Percentiles rank a stretch among this genome's conserved stretches.
Conservation (phyloP, 2,113 vertebrate species). For the Boleophthalmus pectinirostris region DNA sequence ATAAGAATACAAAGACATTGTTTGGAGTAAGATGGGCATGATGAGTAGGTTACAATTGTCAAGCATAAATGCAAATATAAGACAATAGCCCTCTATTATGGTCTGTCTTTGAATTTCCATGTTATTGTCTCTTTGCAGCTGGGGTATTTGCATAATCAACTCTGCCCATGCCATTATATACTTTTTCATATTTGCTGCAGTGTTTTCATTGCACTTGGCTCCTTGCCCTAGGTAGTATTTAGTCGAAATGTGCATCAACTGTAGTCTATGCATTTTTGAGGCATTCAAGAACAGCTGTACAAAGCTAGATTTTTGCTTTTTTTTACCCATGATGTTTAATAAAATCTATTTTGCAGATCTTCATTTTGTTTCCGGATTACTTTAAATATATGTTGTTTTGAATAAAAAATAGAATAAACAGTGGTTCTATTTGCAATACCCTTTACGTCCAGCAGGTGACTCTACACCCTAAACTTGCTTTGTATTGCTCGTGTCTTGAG, state of each 20-base stretch:
- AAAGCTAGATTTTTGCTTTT: slow-evolving; percentile 29
- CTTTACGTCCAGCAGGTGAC: slow-evolving; percentile 59
- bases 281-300: slow-evolving; percentile 17
- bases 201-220: slow-evolving; percentile 62
- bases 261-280: slow-evolving; percentile 23
- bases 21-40: slow-evolving; percentile 61
- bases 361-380: background rate
- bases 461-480: slow-evolving; percentile 50
- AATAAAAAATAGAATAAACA: background rate
- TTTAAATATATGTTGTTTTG: background rate
- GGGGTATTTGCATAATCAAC: slow-evolving; percentile 75
- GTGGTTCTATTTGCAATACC: slow-evolving; percentile 33
- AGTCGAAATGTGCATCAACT: slow-evolving; percentile 32
- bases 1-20: slow-evolving; percentile 58
- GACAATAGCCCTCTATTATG: slow-evolving; percentile 65
- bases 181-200: slow-evolving; percentile 54
- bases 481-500: background rate
- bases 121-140: slow-evolving; percentile 72
- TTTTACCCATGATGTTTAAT: slow-evolving; percentile 19
- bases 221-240: slow-evolving; percentile 51
- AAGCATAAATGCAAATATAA: slow-evolving; percentile 68
- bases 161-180: slow-evolving; percentile 63
- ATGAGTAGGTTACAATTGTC: slow-evolving; percentile 72
- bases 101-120: slow-evolving; percentile 69
- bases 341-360: slow-evolving; percentile 29